Evolutionary conservation across 2,888 invertebrate genomes (phyloP).

Genomic region (Epirrhoe alternata): DNA sequence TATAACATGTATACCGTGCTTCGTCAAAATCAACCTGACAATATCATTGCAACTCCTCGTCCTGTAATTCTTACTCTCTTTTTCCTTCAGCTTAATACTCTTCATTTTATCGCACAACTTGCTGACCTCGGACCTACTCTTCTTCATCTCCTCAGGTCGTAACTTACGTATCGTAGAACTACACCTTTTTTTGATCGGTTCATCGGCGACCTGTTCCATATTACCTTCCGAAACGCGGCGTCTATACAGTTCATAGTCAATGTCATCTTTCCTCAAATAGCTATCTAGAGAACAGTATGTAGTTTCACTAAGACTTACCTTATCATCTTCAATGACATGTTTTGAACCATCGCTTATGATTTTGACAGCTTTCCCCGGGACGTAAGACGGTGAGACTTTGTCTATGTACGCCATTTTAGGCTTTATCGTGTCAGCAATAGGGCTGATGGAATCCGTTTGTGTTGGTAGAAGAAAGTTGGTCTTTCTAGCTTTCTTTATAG

Average conservation of each 20-base stretch:
- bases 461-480: constrained; percentile 70
- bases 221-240: constrained; percentile 76
- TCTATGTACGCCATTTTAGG: constrained; percentile 79
- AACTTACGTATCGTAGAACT: constrained; percentile 74
- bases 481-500: constrained; percentile 68
- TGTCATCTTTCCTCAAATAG: constrained; percentile 77
- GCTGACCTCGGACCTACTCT: constrained; percentile 80
- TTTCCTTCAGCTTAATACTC: constrained; percentile 75
- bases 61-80: constrained; percentile 66
- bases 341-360: constrained; percentile 85
- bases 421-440: constrained; percentile 57
- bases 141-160: constrained; percentile 73
- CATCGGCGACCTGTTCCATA: constrained; percentile 53
- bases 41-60: constrained; percentile 85
- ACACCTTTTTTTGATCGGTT: constrained; percentile 69
- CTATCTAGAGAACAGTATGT: constrained; percentile 83
- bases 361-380: constrained; percentile 91
- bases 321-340: constrained; percentile 67
- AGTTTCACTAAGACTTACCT: constrained; percentile 71
- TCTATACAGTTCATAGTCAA: constrained; percentile 65
- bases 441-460: constrained; percentile 70
- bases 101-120: constrained; percentile 80
- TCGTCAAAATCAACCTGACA: constrained; percentile 90
- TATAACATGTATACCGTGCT: constrained; percentile 91
- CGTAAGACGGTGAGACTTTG: constrained; percentile 69